Base-by-base conservation (phyloP, 2,888 invertebrate species). In the Tetranychus piercei region DNA sequence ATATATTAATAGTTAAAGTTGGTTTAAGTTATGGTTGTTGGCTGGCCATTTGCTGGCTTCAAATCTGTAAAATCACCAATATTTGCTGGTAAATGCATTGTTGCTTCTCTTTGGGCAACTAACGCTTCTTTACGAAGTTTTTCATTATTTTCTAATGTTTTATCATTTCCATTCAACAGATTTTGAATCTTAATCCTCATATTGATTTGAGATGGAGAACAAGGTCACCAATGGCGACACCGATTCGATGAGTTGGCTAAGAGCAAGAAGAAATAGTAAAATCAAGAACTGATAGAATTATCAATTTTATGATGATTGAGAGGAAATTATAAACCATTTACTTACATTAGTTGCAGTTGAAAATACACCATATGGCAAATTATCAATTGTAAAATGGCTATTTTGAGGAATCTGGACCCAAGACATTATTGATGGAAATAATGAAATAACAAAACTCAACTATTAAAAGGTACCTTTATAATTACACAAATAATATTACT, bases 1-100 rank as follows among this genome's bases (percentile, higher is more conserved):
- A 97, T 85, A 82, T n/a, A n/a, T n/a, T n/a, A n/a, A n/a, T 90
- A 86, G 82, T 88, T 90, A 83, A 90, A 96, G 84, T 97, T 97
- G 18, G 94, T 92, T 15, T 88, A 86, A 79, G 89, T 87, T 34
- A 99, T 87, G 0, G 89, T 88, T 0, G 85, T 83, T 5, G 82
- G 80, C 20, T 81, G 77, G 9, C 80, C 82, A 74, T 83, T 82
- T 69, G 81, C 79, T 78, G 77, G 87, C 82, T 88, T 89, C 44
- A 95, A 85, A 78, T 99, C 97, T 0, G 97, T 97, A 83, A 99
- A 99, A 83, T 99, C 97, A 82, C 84, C 95, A 78, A 97, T 94
- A 75, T 87, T 84, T 0, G 91, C 95, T 1, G 97, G 97, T 20
- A 99, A 82, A 82, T 97, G 94, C 91, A 97, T 91, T 15, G 83